Evolutionary conservation across 2,888 invertebrate species (phyloP).

Genomic region (Drosophila limbata): DNA sequence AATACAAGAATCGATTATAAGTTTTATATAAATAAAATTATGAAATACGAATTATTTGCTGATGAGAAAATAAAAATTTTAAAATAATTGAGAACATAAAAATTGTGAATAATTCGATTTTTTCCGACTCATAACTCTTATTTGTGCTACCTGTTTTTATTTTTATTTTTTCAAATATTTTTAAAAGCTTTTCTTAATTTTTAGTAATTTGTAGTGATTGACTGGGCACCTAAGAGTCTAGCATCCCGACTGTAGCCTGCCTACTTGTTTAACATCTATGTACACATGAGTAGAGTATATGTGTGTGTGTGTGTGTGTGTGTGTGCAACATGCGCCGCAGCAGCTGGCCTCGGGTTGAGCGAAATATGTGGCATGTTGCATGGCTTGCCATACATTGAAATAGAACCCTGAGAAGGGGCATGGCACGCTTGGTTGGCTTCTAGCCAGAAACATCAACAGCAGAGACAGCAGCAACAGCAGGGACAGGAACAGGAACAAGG

Average conservation of each 20-base stretch:
- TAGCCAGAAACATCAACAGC: constrained; percentile 21
- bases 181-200: neutral
- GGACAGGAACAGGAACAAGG: constrained; percentile 24
- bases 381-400: constrained; percentile 19
- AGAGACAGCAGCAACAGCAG: constrained; percentile 11
- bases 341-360: constrained; percentile 41
- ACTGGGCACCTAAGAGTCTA: neutral
- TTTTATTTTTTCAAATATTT: neutral
- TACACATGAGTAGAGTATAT: neutral
- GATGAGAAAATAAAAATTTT: no score
- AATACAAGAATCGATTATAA: no score
- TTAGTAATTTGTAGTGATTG: neutral
- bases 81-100: no score
- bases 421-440: constrained; percentile 61
- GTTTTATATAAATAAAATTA: no score
- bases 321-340: constrained; percentile 35
- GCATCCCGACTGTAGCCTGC: neutral
- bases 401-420: constrained; percentile 16
- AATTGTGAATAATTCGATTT: no score
- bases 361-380: constrained; percentile 43
- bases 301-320: neutral
- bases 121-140: no score
- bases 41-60: no score
- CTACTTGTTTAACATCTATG: constrained; percentile 1
- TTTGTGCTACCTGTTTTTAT: no score